Percentiles rank a stretch among this genome's conserved stretches.
Evolutionary conservation across 2,888 invertebrate genomes (phyloP).

Genomic region (Sycophila texana): DNA sequence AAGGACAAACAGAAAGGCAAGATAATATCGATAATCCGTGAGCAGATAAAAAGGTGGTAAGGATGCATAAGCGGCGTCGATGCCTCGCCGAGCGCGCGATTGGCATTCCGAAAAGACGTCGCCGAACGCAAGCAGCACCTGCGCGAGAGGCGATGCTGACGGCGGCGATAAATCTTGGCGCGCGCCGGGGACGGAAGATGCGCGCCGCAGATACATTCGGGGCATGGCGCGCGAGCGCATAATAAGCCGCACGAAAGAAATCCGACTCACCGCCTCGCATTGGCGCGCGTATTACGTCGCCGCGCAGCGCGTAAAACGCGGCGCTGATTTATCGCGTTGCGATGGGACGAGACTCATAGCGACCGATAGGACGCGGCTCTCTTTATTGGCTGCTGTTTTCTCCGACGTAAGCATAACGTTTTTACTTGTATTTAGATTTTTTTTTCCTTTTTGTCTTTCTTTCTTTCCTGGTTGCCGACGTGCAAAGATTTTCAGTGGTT

Average conservation of each 20-base stretch:
- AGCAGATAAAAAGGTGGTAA: too few species aligned
- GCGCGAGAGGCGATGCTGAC: slow-evolving; percentile 27
- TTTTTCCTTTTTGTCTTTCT: too few species aligned
- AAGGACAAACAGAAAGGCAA: too few species aligned
- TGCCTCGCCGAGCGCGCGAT: too few species aligned
- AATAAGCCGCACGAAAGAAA: slow-evolving; percentile 5
- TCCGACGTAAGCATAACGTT: too few species aligned
- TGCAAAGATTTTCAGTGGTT: too few species aligned
- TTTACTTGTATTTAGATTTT: too few species aligned
- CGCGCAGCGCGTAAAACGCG: not conserved
- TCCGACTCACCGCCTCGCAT: slow-evolving; percentile 16
- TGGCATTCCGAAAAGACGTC: not conserved
- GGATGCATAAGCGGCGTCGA: too few species aligned
- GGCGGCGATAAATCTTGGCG: slow-evolving; percentile 50
- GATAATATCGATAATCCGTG: too few species aligned
- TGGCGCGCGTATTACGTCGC: not conserved
- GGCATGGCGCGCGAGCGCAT: slow-evolving; percentile 16
- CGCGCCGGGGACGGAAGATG: slow-evolving; percentile 26
- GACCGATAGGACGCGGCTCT: not conserved
- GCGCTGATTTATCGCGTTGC: slow-evolving; percentile 19
- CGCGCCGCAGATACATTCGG: slow-evolving; percentile 44
- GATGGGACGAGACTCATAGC: not conserved
- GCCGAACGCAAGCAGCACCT: not conserved
- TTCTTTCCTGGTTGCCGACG: too few species aligned
- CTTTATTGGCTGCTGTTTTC: too few species aligned